These are phyloP conservation scores for Chitala chitala DNA, from an alignment of 2,113 vertebrate genomes.

Conservation along the genomic window DNA sequence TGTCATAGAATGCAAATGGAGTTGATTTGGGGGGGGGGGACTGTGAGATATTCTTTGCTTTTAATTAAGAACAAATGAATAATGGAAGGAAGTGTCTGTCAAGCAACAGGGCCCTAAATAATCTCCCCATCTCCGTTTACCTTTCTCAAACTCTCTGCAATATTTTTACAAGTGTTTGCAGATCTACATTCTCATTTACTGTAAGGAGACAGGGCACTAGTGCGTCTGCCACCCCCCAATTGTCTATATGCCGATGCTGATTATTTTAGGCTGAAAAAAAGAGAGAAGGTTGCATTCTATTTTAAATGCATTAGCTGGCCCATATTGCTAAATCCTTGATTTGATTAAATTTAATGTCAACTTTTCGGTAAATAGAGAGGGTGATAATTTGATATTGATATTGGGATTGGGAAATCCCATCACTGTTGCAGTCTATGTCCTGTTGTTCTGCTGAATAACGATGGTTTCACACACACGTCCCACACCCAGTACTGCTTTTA, in stretches of 20 bases:
- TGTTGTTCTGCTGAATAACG: background rate
- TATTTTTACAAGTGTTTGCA: constrained; percentile 33
- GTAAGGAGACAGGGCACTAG: background rate
- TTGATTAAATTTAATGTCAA: constrained; percentile 5
- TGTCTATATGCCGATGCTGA: background rate
- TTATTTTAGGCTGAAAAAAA: background rate
- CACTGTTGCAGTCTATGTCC: background rate
- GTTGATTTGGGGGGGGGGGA: background rate
- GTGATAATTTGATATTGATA: background rate
- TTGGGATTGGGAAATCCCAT: background rate
- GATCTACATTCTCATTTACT: constrained; percentile 26
- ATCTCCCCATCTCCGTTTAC: constrained; percentile 32
- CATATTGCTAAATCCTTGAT: background rate
- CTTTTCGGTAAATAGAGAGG: background rate
- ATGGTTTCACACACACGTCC: background rate
- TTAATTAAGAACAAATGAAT: constrained; percentile 33
- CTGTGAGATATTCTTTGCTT: constrained; percentile 29
- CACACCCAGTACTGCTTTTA: background rate
- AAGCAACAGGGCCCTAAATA: constrained; percentile 20
- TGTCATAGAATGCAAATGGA: background rate
- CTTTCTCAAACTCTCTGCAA: constrained; percentile 15
- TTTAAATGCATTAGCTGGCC: background rate
- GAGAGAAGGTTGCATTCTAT: background rate
- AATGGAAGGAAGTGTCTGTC: constrained; percentile 27
- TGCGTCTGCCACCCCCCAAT: background rate